Conservation (phyloP, 2,888 invertebrate genomes). For the Eilema depressum region DNA sequence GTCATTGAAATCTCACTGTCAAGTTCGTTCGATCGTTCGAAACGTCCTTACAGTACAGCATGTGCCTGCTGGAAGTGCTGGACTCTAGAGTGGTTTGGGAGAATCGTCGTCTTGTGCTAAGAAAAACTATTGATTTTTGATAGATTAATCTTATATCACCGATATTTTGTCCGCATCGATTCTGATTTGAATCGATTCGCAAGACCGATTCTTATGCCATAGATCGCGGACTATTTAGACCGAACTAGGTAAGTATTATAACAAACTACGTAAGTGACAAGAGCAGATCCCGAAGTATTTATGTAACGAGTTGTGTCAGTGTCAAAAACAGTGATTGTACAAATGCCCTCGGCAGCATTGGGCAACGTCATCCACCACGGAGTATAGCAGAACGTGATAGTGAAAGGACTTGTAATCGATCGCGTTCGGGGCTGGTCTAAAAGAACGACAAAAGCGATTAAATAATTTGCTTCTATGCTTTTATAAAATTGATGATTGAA, state of each 20-base stretch:
- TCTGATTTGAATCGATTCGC: too few species aligned
- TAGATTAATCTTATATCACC: too few species aligned
- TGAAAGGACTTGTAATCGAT: conserved; percentile 74
- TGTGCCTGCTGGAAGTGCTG: too few species aligned
- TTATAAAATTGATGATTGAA: too few species aligned
- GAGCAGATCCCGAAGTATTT: conserved; percentile 12
- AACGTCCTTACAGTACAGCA: too few species aligned
- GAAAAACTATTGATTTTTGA: too few species aligned
- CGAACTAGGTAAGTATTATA: background rate
- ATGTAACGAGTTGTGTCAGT: conserved; percentile 33
- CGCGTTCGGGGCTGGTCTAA: conserved; percentile 54
- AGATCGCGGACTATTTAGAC: background rate
- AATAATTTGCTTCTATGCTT: background rate
- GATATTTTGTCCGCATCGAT: too few species aligned
- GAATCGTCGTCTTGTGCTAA: too few species aligned
- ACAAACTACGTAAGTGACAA: conserved; percentile 9
- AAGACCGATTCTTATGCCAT: too few species aligned
- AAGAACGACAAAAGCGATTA: conserved; percentile 31
- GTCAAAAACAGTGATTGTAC: conserved; percentile 45
- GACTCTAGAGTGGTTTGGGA: too few species aligned
- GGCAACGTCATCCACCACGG: conserved; percentile 55
- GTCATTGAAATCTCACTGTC: too few species aligned
- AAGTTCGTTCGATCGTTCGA: too few species aligned
- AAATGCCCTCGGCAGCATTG: conserved; percentile 53
- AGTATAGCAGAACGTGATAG: conserved; percentile 49